Percentiles rank a stretch among this genome's conserved stretches.
Conservation (phyloP, 1,140 invertebrate species). For the Coptotermes formosanus region DNA sequence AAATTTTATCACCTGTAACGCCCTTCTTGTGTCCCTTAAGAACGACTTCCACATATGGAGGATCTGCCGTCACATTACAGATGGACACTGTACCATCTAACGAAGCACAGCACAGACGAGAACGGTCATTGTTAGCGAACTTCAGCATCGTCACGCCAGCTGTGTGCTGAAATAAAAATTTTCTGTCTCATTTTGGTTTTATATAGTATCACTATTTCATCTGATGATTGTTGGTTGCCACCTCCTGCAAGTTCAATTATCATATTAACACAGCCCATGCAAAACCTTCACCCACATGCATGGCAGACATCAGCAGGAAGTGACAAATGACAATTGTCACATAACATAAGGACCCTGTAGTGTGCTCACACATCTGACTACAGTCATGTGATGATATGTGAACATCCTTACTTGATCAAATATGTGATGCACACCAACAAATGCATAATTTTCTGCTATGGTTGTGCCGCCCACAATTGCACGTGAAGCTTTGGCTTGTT, state of each 20-base stretch:
- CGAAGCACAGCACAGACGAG: conserved; percentile 76
- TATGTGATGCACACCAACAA: conserved; percentile 81
- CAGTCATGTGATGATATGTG: not conserved
- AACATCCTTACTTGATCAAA: conserved; percentile 70
- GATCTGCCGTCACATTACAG: conserved; percentile 69
- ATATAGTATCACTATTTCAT: not conserved
- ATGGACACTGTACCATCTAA: conserved; percentile 78
- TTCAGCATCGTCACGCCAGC: conserved; percentile 77
- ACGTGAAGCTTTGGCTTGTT: conserved; percentile 55
- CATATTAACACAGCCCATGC: no score
- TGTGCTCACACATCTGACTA: not conserved
- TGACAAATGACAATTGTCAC: no score
- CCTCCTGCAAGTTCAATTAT: no score
- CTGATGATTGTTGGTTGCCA: no score
- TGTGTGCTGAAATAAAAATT: conserved; percentile 62
- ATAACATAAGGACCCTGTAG: no score
- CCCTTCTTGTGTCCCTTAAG: conserved; percentile 73
- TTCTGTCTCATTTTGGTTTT: no score
- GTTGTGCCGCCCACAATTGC: conserved; percentile 59
- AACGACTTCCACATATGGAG: conserved; percentile 68
- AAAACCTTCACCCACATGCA: no score
- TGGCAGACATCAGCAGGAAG: no score
- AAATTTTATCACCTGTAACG: conserved; percentile 61
- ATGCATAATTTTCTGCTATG: conserved; percentile 80
- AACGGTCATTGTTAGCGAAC: conserved; percentile 86